Base-by-base conservation (phyloP, 2,888 invertebrate genomes). In the Cantharis lateralis region DNA sequence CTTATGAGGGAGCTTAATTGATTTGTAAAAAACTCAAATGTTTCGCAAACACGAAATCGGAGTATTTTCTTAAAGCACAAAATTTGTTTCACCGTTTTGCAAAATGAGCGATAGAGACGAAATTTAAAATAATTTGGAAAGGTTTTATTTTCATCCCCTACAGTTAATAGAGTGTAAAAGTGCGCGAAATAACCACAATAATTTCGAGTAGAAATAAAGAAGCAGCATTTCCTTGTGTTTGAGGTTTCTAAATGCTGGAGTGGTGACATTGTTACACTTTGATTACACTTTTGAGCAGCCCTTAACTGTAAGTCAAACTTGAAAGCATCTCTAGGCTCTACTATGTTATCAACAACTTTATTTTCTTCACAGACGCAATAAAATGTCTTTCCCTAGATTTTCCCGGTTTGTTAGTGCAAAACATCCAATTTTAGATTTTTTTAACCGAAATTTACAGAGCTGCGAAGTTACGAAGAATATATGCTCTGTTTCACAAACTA, bases 131-230 rank as follows among this genome's bases (percentile, higher is more conserved):
- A 48, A 48, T 48, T 48, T 32, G 4, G 32, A 32, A 32, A 13
- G 32, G 13, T 32, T 32, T 48, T 48, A 73, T 72, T 66, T 78
- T 70, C 66, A 72, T 72, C 71, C 72, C 75, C 62, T 62, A 72
- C 78, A 75, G 74, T 74, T 78, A 80, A 80, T 79, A 79, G 78
- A 81, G 81, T 79, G 80, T 76, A 79, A 80, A 81, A 81, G 70
- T 78, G 80, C 78, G 80, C 79, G 77, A 82, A 82, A 81, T 79
- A 80, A 66, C 79, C 74, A 76, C 74, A 79, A 24, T 24, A 24
- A 77, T 76, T 80, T 81, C 75, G 48, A 62, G 71, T 62, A 70
- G 72, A 73, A 77, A 79, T 79, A 66, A 66, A 20, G 80, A 82
- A 80, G 79, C 79, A 80, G 78, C 71, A 77, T 71, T 71, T 74